These are phyloP conservation scores for Clinocottus analis DNA, from an alignment of 2,113 vertebrate species.

Conservation along the genomic window DNA sequence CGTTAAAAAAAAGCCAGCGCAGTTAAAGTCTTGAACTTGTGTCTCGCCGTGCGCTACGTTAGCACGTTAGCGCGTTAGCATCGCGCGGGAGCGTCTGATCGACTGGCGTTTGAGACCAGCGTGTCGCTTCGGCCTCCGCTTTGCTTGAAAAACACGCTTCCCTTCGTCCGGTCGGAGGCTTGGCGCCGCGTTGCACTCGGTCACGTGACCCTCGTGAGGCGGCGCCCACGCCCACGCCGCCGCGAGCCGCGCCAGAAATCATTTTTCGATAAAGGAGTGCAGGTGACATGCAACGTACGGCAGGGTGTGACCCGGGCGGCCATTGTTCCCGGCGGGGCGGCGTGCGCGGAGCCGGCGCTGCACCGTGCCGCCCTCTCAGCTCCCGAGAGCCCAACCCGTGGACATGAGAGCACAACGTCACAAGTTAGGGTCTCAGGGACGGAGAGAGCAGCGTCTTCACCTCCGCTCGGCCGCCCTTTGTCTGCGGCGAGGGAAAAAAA, in stretches of 20 bases:
- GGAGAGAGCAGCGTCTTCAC: slow-evolving; percentile 89
- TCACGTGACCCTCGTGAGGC: slow-evolving; percentile 63
- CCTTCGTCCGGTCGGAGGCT: too few relatives aligned
- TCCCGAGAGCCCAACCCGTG: slow-evolving; percentile 99
- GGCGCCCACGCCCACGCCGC: too few relatives aligned
- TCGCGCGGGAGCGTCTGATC: not conserved
- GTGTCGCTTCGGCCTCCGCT: too few relatives aligned
- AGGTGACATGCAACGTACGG: slow-evolving; percentile 13
- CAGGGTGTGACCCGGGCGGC: slow-evolving; percentile 26
- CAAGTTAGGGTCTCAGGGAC: slow-evolving; percentile 99
- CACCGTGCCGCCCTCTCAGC: slow-evolving; percentile 92
- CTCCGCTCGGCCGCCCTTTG: too few relatives aligned
- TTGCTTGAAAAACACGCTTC: too few relatives aligned
- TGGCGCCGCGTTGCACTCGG: slow-evolving; percentile 29
- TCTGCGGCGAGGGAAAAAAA: not conserved
- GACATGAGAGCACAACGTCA: slow-evolving; percentile 99
- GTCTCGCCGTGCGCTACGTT: not conserved
- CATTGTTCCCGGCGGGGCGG: slow-evolving; percentile 62
- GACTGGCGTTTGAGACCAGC: too few relatives aligned
- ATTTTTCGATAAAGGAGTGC: too few relatives aligned
- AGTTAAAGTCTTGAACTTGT: too few relatives aligned
- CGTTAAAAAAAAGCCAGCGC: too few relatives aligned
- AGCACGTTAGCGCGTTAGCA: slow-evolving; percentile 7
- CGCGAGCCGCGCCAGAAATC: too few relatives aligned
- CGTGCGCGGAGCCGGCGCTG: slow-evolving; percentile 44